Evolutionary conservation across 1,140 invertebrate genomes (phyloP), one percentile per base, ranked within the genome.

Genomic region (Potamilus streckersoni): DNA sequence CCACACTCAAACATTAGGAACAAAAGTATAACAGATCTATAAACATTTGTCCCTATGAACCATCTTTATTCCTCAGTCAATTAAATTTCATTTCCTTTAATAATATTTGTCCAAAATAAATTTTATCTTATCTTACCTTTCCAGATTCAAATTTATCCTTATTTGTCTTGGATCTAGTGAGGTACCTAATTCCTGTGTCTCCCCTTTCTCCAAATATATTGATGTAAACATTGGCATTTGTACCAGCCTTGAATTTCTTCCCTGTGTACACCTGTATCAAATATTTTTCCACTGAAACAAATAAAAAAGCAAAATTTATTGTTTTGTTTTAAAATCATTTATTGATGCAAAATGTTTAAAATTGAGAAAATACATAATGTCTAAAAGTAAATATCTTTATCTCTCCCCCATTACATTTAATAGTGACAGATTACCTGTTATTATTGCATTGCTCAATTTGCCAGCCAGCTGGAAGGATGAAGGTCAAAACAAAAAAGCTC

Each of bases 141-240:
- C 86, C 88, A 74, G 83, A 85, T 79, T 91, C 90, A 85, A 91
- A 91, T 74, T 90, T 89, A 76, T 90, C 87, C 38, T 72, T 86
- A 78, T 90, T 89, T 2, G 76, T 84, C 73, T 81, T 77, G 16
- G 87, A 87, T 49, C 86, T 65, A 20, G 73, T 83, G n/a, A 89
- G 80, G 57, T 59, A 71, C 19, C 86, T 70, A 27, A 86, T 80
- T 13, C 88, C 88, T 16, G 87, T 89, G 77, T 90, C 87, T n/a
- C 86, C 87, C 27, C 86, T 83, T 23, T 88, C 85, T 15, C 89
- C 88, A 78, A 87, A 89, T 66, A 90, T 82, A 60, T 85, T 86
- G n/a, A 89, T 69, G 69, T 86, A 89, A n/a, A 89, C 87, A 81
- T 89, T 88, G 64, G 86, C 87, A 79, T 88, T 87, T 17, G 89